phyloP scores from a whole-genome alignment of 2,888 invertebrate species.

The Nymphalis polychloros region DNA sequence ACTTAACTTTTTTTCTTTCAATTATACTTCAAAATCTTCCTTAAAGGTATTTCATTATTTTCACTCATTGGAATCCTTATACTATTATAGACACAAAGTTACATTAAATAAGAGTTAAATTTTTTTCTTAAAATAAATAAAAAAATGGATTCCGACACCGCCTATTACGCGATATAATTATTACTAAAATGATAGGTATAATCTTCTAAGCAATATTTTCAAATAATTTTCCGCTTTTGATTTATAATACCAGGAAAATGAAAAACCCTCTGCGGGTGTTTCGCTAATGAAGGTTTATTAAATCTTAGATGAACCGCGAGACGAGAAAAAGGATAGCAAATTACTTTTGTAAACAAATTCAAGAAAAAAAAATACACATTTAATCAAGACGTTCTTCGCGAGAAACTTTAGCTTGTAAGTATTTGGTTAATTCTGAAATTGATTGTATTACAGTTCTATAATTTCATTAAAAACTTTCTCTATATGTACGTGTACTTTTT shows the following conservation, averaged over 20 bases:
- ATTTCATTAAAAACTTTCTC: slow-evolving; percentile 6
- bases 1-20: no score
- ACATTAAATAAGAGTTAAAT: no score
- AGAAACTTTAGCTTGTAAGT: slow-evolving; percentile 24
- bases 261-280: slow-evolving; percentile 39
- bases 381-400: slow-evolving; percentile 27
- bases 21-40: no score
- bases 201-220: not conserved
- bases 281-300: slow-evolving; percentile 56
- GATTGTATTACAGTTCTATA: slow-evolving; percentile 16
- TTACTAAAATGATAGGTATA: no score
- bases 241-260: slow-evolving; percentile 32
- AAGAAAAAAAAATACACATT: slow-evolving; percentile 42
- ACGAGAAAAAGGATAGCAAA: slow-evolving; percentile 52
- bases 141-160: no score
- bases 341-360: slow-evolving; percentile 54
- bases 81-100: no score
- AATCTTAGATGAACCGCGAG: slow-evolving; percentile 52
- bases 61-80: no score
- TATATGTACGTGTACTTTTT: no score
- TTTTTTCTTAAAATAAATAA: no score
- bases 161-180: no score
- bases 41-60: no score
- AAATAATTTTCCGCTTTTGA: slow-evolving; percentile 29
- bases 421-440: slow-evolving; percentile 11